Conservation (phyloP, 2,888 invertebrate genomes). For the Hydrotaea diabolus region DNA sequence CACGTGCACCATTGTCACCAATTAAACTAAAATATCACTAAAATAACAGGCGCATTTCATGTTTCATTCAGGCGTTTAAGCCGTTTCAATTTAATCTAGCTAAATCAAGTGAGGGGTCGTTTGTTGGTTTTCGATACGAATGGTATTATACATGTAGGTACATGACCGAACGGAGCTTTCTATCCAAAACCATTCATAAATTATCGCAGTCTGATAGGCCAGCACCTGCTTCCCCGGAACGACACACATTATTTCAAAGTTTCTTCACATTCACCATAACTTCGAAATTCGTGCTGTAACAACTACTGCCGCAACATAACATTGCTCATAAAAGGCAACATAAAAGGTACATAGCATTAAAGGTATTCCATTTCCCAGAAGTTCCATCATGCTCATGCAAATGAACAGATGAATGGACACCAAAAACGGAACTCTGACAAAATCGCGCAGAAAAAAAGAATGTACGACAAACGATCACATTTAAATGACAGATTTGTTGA, state of each 20-base stretch:
- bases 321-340: not conserved
- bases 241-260: not conserved
- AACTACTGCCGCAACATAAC: not conserved
- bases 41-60: no score
- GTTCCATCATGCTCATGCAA: constrained; percentile 75
- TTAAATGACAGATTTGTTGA: constrained; percentile 79
- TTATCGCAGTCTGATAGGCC: not conserved
- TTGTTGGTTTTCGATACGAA: no score
- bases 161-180: no score
- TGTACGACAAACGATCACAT: constrained; percentile 76
- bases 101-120: no score
- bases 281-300: not conserved
- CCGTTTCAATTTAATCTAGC: no score
- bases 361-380: constrained; percentile 68
- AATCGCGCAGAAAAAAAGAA: constrained; percentile 59
- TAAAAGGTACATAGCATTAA: constrained; percentile 31
- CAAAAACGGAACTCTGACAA: constrained; percentile 41
- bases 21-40: no score
- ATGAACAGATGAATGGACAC: constrained; percentile 69
- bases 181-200: not conserved
- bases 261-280: not conserved
- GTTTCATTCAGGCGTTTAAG: no score
- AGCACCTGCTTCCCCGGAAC: not conserved
- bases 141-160: no score
- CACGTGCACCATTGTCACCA: no score